These are phyloP conservation scores for Adelosebastes latens DNA, from an alignment of 2,797 vertebrate genomes.

Conservation along the genomic window DNA sequence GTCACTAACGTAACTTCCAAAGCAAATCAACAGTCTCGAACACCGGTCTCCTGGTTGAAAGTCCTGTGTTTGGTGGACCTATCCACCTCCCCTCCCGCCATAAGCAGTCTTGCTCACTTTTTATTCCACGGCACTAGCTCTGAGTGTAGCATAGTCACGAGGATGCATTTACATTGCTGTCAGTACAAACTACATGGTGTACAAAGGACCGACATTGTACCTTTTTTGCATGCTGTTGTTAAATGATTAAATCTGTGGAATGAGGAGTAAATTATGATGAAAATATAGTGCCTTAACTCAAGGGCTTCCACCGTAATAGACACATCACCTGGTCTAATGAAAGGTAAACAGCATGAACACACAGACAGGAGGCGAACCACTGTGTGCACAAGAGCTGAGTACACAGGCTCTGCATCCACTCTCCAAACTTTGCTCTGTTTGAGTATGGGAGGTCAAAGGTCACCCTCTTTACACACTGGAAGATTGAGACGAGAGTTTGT, in stretches of 20 bases:
- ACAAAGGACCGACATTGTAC: not conserved
- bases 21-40: too few relatives aligned
- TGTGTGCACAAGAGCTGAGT: slow-evolving; percentile 64
- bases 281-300: not conserved
- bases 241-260: not conserved
- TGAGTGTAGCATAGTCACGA: too few relatives aligned
- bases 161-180: too few relatives aligned
- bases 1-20: too few relatives aligned
- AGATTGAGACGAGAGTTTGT: slow-evolving; percentile 35
- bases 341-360: slow-evolving; percentile 64
- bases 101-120: too few relatives aligned
- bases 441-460: slow-evolving; percentile 60
- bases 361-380: slow-evolving; percentile 31
- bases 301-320: slow-evolving; percentile 42
- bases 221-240: not conserved
- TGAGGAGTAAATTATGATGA: slow-evolving; percentile 5
- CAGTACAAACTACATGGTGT: too few relatives aligned
- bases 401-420: slow-evolving; percentile 63
- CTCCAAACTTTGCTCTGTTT: slow-evolving; percentile 64
- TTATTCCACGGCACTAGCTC: too few relatives aligned
- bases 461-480: slow-evolving; percentile 45
- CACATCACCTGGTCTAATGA: slow-evolving; percentile 62
- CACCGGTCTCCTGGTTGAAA: too few relatives aligned
- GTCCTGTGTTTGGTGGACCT: too few relatives aligned
- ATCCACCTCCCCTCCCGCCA: too few relatives aligned